phyloP scores from a whole-genome alignment of 2,888 invertebrate genomes.

The Atrina japonica region DNA sequence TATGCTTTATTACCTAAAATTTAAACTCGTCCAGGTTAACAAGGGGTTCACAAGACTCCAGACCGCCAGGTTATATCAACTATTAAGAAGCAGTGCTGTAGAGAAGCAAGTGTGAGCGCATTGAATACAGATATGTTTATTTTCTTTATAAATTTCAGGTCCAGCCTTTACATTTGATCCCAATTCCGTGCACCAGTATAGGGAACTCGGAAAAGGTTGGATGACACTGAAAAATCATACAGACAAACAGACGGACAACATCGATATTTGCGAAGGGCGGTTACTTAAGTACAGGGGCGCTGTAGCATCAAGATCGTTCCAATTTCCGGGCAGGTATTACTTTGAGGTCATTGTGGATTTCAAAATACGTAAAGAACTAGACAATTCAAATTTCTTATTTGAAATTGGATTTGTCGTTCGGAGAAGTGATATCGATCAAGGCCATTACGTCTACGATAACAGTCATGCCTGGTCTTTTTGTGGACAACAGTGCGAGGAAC shows the following conservation, averaged over 20 bases:
- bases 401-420: slow-evolving; percentile 55
- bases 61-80: too few relatives aligned
- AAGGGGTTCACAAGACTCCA: too few relatives aligned
- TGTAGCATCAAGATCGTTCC: slow-evolving; percentile 48
- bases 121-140: too few relatives aligned
- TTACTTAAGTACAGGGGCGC: slow-evolving; percentile 58
- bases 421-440: slow-evolving; percentile 53
- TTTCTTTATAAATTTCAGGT: slow-evolving; percentile 39
- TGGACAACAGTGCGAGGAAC: slow-evolving; percentile 59
- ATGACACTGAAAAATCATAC: slow-evolving; percentile 50
- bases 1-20: too few relatives aligned
- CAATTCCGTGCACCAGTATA: slow-evolving; percentile 56
- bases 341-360: slow-evolving; percentile 52
- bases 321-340: slow-evolving; percentile 54
- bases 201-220: slow-evolving; percentile 53
- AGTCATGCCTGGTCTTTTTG: slow-evolving; percentile 59
- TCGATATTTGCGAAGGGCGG: slow-evolving; percentile 34
- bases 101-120: too few relatives aligned
- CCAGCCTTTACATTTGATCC: slow-evolving; percentile 50
- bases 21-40: too few relatives aligned
- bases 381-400: slow-evolving; percentile 59
- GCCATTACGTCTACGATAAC: slow-evolving; percentile 61
- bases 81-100: too few relatives aligned
- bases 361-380: slow-evolving; percentile 50
- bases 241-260: slow-evolving; percentile 42